Base-by-base conservation (phyloP, 2,113 vertebrate species). In the Piliocolobus tephrosceles region DNA sequence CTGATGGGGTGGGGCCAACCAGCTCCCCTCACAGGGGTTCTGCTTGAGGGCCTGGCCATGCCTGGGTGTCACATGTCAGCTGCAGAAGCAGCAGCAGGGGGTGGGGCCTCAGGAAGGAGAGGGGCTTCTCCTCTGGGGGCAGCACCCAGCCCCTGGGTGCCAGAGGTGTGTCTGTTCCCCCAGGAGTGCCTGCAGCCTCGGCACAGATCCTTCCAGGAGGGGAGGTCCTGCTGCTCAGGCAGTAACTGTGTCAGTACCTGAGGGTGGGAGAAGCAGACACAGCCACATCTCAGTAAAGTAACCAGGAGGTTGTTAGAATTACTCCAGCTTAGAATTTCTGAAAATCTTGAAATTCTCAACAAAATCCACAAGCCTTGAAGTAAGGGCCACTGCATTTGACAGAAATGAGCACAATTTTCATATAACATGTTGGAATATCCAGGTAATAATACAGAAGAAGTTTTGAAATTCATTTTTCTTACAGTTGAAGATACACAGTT, bases 271-370 rank as follows among this genome's bases (percentile, higher is more conserved):
- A 10, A 3, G 23, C 2, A 0, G 3, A 20, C 1, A 2, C 0
- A 1, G 4, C 3, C 13, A 5, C 0, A 0, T 8, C 3, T 23
- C 13, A 22, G 7, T 13, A 17, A 17, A 6, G 1, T 1, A 2
- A 8, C 16, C 32, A n/a, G 47, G 57, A 25, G 18, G 22, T 9
- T 3, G 0, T 18, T 4, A 40, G 68, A 23, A 12, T 18, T 3
- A 13, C 64, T 10, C 0, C 6, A 40, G 27, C 9, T 50, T 18
- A 25, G 18, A 35, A 22, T 58, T 1, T 25, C 4, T 22, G 45
- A 61, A 38, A 50, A 61, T 3, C 16, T 27, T 16, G 1, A 5
- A 40, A 43, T 1, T 3, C 14, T 5, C 18, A 76, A 58, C 27
- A 23, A 30, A 8, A 2, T 4, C 82, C 47, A 50, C 23, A 30